Base-by-base conservation (phyloP, 1,140 invertebrate species). In the Tenebrio molitor region DNA sequence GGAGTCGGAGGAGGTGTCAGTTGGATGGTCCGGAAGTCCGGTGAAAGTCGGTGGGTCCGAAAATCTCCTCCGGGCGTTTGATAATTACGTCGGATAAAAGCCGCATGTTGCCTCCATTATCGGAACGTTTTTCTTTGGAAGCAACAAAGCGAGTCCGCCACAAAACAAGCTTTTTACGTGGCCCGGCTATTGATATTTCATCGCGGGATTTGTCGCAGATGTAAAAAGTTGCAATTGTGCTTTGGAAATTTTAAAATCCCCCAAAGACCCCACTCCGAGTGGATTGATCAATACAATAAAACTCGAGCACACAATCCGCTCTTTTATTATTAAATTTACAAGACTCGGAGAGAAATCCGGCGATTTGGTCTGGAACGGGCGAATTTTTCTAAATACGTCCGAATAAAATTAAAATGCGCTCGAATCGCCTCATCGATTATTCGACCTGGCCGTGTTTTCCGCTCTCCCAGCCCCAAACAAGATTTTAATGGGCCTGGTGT, bases 301-400 rank as follows among this genome's bases (percentile, higher is more conserved):
- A 39, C 36, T 12, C n/a, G 36, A 39, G 36, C 36, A 39, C 36
- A 39, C 36, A 39, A 39, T 39, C n/a, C 36, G 36, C 36, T 39
- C 12, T 39, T 39, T 39, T 39, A 39, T 33, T 33, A 33, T 39
- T 39, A 39, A 39, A 39, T 39, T 39, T 12, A 39, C 36, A 39
- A 39, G 36, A 39, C 36, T 39, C 12, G 36, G 36, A 10, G 29
- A 33, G n/a, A 39, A 39, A 39, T 39, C n/a, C n/a, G 5, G 4
- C 36, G 36, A 39, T 39, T 39, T 39, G 4, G n/a, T 39, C 4
- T 3, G 4, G 5, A 12, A 2, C 12, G 36, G 12, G 36, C 2
- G 10, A 33, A 33, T 33, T 33, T 33, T 33, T 33, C 10, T 33
- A 33, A 33, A 33, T 33, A 33, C 29, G 29, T n/a, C n/a, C n/a